phyloP scores from a whole-genome alignment of 2,797 vertebrate genomes.

The Falco rusticolus region DNA sequence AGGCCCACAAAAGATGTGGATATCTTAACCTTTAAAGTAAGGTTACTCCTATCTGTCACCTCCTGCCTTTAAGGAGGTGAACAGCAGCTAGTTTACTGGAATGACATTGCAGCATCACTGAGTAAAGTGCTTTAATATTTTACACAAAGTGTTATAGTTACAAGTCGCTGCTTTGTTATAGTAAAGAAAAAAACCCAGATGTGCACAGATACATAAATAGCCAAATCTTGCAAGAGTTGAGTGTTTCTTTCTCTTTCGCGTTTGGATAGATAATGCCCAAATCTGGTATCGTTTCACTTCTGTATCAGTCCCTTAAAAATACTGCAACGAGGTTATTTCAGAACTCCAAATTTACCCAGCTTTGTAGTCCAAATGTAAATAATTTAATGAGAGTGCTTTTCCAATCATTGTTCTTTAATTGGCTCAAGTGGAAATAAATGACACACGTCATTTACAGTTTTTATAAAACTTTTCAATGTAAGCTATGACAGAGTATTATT shows the following conservation, averaged over 20 bases:
- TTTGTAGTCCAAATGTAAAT: conserved; percentile 23
- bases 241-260: conserved; percentile 17
- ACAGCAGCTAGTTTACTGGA: not conserved
- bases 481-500: conserved; percentile 31
- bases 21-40: not conserved
- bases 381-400: conserved; percentile 2
- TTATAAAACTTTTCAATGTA: conserved; percentile 9
- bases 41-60: not conserved
- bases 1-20: not conserved
- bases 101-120: not conserved
- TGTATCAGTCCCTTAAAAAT: conserved; percentile 28
- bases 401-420: conserved; percentile 36
- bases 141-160: not conserved
- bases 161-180: not conserved
- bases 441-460: not conserved
- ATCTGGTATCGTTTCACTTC: conserved; percentile 20
- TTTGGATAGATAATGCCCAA: conserved; percentile 43
- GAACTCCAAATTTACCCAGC: conserved; percentile 27
- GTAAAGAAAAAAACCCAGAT: not conserved
- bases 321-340: conserved; percentile 26
- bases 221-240: not conserved
- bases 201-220: not conserved
- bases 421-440: conserved; percentile 53
- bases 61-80: not conserved
- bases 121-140: not conserved